Conservation (phyloP, 2,797 vertebrate genomes). For the Syngnathus rostellatus region DNA sequence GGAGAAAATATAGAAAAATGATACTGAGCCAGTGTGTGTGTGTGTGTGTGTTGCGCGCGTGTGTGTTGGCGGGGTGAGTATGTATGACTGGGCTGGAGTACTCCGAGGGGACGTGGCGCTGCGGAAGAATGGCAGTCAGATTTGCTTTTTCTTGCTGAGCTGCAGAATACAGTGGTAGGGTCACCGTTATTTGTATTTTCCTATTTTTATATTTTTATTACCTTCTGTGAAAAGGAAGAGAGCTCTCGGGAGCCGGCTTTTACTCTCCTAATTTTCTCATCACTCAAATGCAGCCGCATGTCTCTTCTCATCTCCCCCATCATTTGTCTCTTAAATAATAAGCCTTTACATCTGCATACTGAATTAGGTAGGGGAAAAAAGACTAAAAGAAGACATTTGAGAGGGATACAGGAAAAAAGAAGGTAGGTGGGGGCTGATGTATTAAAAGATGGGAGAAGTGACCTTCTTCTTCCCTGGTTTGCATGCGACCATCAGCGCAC, state of each 20-base stretch:
- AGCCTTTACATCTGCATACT: slow-evolving; percentile 54
- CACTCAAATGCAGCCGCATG: slow-evolving; percentile 66
- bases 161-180: slow-evolving; percentile 43
- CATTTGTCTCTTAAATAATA: slow-evolving; percentile 74
- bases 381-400: slow-evolving; percentile 48
- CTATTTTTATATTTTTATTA: slow-evolving; percentile 42
- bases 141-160: slow-evolving; percentile 51
- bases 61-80: slow-evolving; percentile 51
- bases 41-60: slow-evolving; percentile 30
- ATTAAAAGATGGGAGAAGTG: slow-evolving; percentile 57
- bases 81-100: slow-evolving; percentile 48
- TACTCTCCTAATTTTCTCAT: slow-evolving; percentile 70
- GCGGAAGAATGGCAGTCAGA: slow-evolving; percentile 31
- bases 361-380: slow-evolving; percentile 33
- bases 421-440: slow-evolving; percentile 21
- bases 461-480: slow-evolving; percentile 58
- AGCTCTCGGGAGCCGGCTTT: slow-evolving; percentile 53
- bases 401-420: slow-evolving; percentile 18
- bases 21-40: slow-evolving; percentile 15
- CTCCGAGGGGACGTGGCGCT: slow-evolving; percentile 51
- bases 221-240: slow-evolving; percentile 29
- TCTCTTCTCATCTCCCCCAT: slow-evolving; percentile 62
- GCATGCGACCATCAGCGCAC: slow-evolving; percentile 55
- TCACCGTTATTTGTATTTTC: slow-evolving; percentile 56
- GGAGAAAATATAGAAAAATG: slow-evolving; percentile 66